Evolutionary conservation across 2,113 vertebrate genomes (phyloP), one percentile per base, ranked within the genome.

Genomic region (Urocitellus parryii): DNA sequence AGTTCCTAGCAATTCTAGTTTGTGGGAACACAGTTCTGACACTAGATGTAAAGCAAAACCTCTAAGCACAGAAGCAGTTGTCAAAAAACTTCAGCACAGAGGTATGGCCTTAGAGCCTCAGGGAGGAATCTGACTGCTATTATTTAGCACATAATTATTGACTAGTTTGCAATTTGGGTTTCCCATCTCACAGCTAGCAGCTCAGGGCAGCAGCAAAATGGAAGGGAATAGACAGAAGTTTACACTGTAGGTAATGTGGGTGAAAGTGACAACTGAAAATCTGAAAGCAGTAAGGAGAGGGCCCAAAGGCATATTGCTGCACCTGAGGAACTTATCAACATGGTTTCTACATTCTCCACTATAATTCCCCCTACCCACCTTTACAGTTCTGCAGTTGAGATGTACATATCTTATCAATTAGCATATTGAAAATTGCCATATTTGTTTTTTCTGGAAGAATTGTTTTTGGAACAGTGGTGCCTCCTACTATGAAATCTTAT

Each of bases 141-240:
- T 77, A 80, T 87, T 96, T 68, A 96, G 79, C 86, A 91, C 80
- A 81, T 96, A 86, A 91, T 89, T 95, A 96, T 94, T 94, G 80
- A 72, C 67, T 53, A 39, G 65, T 87, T 87, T 84, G 63, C 72
- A 53, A 37, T 79, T 81, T 63, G 70, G 18, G 34, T 89, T 95
- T 97, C 63, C 56, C 67, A 84, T 42, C 67, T 90, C 34, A 87
- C 24, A 83, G 91, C 32, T 76, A 67, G 27, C 13, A 42, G 82
- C 80, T 89, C n/a, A 72, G 70, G 86, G 48, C 56, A 89, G 37
- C 34, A 80, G 58, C 18, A 68, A 83, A 91, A 86, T 25, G 39
- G 58, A 89, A 92, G 24, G 8, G 3, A 82, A 65, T 4, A 61
- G 24, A 76, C 56, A 83, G 27, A 37, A 37, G 32, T 77, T 89